These are phyloP conservation scores for Gymnobelideus leadbeateri DNA, from an alignment of 2,113 vertebrate genomes.

Conservation along the genomic window DNA sequence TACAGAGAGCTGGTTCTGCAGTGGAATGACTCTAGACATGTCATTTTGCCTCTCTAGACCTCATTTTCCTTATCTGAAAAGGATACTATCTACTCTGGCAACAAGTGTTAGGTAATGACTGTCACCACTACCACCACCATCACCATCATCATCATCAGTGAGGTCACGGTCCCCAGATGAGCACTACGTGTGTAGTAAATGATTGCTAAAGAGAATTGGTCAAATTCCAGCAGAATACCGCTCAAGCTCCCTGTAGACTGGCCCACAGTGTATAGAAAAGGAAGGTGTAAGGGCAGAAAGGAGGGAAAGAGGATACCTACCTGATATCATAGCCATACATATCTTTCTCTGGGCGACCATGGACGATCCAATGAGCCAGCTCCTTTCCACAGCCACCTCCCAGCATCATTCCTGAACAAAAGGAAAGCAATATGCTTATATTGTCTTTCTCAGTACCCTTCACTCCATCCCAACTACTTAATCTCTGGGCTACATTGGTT, in stretches of 20 bases:
- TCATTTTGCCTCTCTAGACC: neutral
- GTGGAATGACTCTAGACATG: neutral
- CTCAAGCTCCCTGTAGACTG: neutral
- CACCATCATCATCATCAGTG: neutral
- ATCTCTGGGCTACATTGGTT: rapidly evolving
- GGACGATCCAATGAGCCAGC: constrained; percentile 95
- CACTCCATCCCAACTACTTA: rapidly evolving
- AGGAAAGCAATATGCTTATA: rapidly evolving
- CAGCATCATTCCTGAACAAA: constrained; percentile 94
- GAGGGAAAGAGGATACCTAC: constrained; percentile 70
- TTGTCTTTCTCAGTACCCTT: neutral
- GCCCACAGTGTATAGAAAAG: rapidly evolving
- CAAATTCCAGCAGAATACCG: neutral
- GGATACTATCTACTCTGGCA: neutral
- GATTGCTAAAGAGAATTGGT: neutral
- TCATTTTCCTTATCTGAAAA: neutral
- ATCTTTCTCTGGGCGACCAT: constrained; percentile 95
- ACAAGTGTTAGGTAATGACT: neutral
- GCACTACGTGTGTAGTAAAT: neutral
- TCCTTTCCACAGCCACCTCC: constrained; percentile 96
- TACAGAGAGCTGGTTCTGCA: neutral
- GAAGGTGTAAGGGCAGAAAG: rapidly evolving
- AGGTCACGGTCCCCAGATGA: neutral
- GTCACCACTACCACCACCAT: neutral
- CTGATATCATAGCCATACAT: constrained; percentile 98